Base-by-base conservation (phyloP, 2,113 vertebrate genomes). In the Oncorhynchus tshawytscha region DNA sequence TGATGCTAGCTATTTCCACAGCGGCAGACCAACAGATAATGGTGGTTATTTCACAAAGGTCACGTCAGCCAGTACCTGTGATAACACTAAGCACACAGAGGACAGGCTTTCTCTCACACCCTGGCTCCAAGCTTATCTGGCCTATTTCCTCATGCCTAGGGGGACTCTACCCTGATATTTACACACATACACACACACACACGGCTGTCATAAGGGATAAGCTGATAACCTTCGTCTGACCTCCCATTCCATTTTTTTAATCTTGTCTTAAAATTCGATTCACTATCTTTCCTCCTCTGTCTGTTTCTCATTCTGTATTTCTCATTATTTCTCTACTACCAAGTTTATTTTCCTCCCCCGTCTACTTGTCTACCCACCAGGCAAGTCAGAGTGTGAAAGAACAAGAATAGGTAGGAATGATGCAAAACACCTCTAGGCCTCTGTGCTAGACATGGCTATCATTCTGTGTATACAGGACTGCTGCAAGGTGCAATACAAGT, bases 11-110 rank as follows among this genome's bases (percentile, higher is more conserved):
- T 16, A 54, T 4, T 5, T 4, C 51, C 51, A 54, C 13, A 54
- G 51, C 5, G 16, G 13, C 51, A 54, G 51, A 18, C 12, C 51
- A 54, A 18, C 3, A 18, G 16, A 54, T 54, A 54, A 54, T 18
- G 51, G 51, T 73, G 34, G 62, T 82, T 73, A 84, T 85, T 81
- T 82, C 77, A 78, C 81, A 73, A 77, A 86, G 77, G 73, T 79
- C 81, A 87, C 66, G 77, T 80, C 76, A 75, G 73, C 82, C 77
- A 75, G 80, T 8, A 48, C 49, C 64, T 76, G 76, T 67, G 59
- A 68, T 74, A 78, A 84, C 57, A 73, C 68, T 60, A 22, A 62
- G 8, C 31, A 48, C 2, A 59, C 34, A 70, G 72, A 75, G 74
- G 62, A 70, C 67, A 16, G 70, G 5, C 59, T 71, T 65, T 59